phyloP scores from a whole-genome alignment of 2,797 vertebrate genomes.

The Xerus rutilus region DNA sequence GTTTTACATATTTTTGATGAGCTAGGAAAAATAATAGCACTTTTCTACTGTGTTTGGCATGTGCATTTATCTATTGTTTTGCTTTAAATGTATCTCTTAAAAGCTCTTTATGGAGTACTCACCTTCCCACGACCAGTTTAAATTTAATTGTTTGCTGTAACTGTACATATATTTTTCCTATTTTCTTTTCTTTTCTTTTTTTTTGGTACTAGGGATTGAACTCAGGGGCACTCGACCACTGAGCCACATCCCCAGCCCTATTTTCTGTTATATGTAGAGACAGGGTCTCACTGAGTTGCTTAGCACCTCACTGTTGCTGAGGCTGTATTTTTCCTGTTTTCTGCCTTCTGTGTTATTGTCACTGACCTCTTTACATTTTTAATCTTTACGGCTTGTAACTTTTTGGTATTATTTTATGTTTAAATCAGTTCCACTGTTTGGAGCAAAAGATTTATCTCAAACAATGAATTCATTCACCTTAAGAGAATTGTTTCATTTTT shows the following conservation, averaged over 20 bases:
- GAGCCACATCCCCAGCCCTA: no score
- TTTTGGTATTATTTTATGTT: conserved; percentile 2
- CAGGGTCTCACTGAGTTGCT: no score
- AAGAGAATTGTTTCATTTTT: not conserved
- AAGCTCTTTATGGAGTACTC: not conserved
- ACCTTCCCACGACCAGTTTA: not conserved
- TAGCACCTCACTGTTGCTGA: no score
- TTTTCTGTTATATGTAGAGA: no score
- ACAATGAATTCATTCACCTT: not conserved
- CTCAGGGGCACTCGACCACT: no score
- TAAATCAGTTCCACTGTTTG: not conserved
- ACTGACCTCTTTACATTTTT: not conserved
- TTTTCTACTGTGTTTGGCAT: not conserved
- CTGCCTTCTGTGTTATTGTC: not conserved
- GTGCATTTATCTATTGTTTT: conserved; percentile 20
- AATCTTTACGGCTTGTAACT: not conserved
- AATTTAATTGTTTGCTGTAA: not conserved
- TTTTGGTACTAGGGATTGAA: no score
- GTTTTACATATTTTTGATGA: not conserved
- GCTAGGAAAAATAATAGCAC: not conserved
- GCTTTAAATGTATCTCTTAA: conserved; percentile 25
- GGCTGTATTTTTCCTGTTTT: not conserved
- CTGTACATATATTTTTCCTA: not conserved
- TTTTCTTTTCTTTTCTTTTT: not conserved
- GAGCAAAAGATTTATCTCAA: not conserved